Evolutionary conservation across 2,888 invertebrate genomes (phyloP), one percentile per base, ranked within the genome.

Genomic region (Meandrusa payeni): DNA sequence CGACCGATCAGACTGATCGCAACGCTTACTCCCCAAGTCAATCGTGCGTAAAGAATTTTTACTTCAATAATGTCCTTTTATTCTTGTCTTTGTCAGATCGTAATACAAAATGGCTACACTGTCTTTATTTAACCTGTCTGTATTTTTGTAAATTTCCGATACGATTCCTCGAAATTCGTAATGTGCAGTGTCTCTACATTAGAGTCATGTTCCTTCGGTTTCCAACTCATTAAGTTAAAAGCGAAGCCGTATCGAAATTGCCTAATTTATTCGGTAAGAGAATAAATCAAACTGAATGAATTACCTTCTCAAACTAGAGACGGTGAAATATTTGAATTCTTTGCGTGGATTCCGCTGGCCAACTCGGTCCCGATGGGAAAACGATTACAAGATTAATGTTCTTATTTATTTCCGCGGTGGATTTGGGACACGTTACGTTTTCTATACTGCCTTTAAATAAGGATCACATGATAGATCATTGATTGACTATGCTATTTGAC

Each of bases 201-300:
- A 13, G 29, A 13, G 9, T 29, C 10, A n/a, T 22, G 13, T 38
- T 29, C 5, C 38, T 7, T n/a, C 29, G 38, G 15, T 22, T 38
- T 38, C 19, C 28, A 26, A 11, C 38, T 38, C 38, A 38, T 38
- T 38, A 38, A 29, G 15, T 22, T 29, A 20, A 28, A 29, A 38
- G 22, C 20, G 28, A 17, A 29, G 38, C 29, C 19, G 29, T 29
- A 29, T 9, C 17, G 29, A 10, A n/a, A 24, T 29, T 10, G 29
- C 24, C 19, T 26, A 24, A 40, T 40, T 40, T 32, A 23, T 40
- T 40, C 7, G 10, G 12, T 24, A 32, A 32, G 31, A 10, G 26
- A 13, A 17, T 22, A 23, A 39, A 23, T 29, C 10, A 32, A 32
- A 11, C 31, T 17, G 24, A 40, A 32, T 32, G n/a, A 36, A 26